Base-by-base conservation (phyloP, 2,888 invertebrate genomes). In the Glomeris marginata region DNA sequence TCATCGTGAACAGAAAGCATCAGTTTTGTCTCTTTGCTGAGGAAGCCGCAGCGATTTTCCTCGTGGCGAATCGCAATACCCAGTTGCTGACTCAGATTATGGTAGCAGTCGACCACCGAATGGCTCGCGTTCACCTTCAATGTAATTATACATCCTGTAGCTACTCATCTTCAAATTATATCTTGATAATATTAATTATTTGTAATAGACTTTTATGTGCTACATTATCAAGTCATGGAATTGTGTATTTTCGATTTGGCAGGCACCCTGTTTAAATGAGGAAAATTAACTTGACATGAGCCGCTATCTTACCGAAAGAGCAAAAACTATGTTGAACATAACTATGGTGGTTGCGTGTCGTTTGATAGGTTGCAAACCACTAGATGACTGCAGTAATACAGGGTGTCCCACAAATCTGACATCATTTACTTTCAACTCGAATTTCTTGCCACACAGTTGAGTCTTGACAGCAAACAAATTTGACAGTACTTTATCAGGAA, bases 371-470 rank as follows among this genome's bases (percentile, higher is more conserved):
- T 16, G 37, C 15, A 15, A 18, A 3, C 41, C 16, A 16, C 16
- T 21, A 10, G 42, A 33, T 16, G 44, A 36, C 36, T 57, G 54
- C 46, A 88, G 73, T 22, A 83, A 67, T 1, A 88, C 86, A 0
- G 95, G 94, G 67, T 91, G 92, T 1, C 94, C 90, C 11, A 95
- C 87, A 70, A 95, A 95, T 41, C 92, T 73, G 0, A 94, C 87
- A 73, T 94, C 90, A 68, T 95, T 92, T 0, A 95, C 82, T 74
- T 94, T 92, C 0, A 94, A 71, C 65, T 92, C 92, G 70, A 95
- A 91, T 65, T 90, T 90, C 55, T 81, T 75, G 62, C 86, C 86
- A 63, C 88, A 91, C 18, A 94, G 69, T 60, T 88, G 86, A 10
- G 81, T 78, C 64, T 91, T 91, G 0, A 92, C 91, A 5, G 90